Evolutionary conservation across 2,113 vertebrate species (phyloP).

Genomic region (Emydocephalus ijimae): DNA sequence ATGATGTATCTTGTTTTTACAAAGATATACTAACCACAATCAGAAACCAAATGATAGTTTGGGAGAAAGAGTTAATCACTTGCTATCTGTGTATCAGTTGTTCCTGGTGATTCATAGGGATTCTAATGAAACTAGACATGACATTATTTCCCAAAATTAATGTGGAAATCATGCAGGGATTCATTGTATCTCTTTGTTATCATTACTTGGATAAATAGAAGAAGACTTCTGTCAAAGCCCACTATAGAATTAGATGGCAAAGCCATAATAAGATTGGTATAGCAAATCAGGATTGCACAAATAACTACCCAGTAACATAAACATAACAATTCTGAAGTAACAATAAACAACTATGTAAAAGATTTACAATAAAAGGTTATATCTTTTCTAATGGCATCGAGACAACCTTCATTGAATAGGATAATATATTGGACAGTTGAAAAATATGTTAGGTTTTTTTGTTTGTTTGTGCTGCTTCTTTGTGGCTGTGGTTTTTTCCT

Average conservation of each 20-base stretch:
- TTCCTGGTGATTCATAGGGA: neutral
- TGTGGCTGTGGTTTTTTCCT: slow-evolving; percentile 17
- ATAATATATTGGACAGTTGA: slow-evolving; percentile 6
- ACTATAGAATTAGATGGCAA: neutral
- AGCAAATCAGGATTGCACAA: slow-evolving; percentile 10
- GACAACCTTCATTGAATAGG: neutral
- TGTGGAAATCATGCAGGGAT: neutral
- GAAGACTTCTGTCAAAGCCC: neutral
- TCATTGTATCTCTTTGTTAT: neutral
- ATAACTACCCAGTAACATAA: slow-evolving; percentile 19
- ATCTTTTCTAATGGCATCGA: slow-evolving; percentile 31
- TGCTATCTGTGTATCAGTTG: neutral
- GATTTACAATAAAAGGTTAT: slow-evolving; percentile 13
- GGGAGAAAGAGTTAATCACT: neutral
- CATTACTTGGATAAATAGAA: neutral
- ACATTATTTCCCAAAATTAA: neutral
- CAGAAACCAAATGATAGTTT: neutral
- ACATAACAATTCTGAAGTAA: slow-evolving; percentile 14
- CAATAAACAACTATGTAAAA: neutral
- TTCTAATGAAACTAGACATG: neutral
- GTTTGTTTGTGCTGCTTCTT: neutral
- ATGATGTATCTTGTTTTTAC: neutral
- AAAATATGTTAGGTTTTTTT: neutral
- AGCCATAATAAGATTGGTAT: neutral
- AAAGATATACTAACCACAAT: neutral